These are phyloP conservation scores for Laspeyria flexula DNA, from an alignment of 2,888 invertebrate genomes.

Conservation along the genomic window DNA sequence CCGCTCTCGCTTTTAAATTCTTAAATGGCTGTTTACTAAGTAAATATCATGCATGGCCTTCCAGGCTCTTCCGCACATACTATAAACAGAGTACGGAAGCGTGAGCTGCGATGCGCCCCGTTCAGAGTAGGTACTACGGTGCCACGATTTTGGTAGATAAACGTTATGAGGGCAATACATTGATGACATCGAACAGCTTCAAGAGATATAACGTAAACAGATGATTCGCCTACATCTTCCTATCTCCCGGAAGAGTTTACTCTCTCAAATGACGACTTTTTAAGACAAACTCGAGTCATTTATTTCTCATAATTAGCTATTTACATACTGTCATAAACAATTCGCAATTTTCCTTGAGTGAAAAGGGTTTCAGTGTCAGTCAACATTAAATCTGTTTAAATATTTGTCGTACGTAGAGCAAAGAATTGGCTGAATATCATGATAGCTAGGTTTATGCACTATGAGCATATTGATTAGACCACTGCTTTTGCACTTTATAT, in stretches of 20 bases:
- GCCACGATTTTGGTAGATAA: slow-evolving; percentile 49
- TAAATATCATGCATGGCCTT: slow-evolving; percentile 67
- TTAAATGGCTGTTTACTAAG: slow-evolving; percentile 60
- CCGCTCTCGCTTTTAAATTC: slow-evolving; percentile 48
- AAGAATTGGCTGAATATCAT: not conserved
- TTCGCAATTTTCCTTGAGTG: not conserved
- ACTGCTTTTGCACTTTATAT: no score
- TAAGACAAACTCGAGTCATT: slow-evolving; percentile 30
- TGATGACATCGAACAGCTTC: slow-evolving; percentile 45
- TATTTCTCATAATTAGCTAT: slow-evolving; percentile 35
- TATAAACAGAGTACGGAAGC: slow-evolving; percentile 80
- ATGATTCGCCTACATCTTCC: slow-evolving; percentile 62
- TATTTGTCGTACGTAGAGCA: not conserved
- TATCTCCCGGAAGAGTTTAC: slow-evolving; percentile 68
- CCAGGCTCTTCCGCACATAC: slow-evolving; percentile 74
- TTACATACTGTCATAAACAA: slow-evolving; percentile 4
- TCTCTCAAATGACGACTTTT: slow-evolving; percentile 51
- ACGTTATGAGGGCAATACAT: slow-evolving; percentile 43
- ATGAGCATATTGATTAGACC: no score
- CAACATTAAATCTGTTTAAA: not conserved
- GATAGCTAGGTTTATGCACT: not conserved
- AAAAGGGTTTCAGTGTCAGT: not conserved
- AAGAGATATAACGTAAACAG: slow-evolving; percentile 55
- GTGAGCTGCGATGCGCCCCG: slow-evolving; percentile 52
- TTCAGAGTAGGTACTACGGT: slow-evolving; percentile 45